Base-by-base conservation (phyloP, 1,140 invertebrate genomes). In the Lordiphosa collinella region DNA sequence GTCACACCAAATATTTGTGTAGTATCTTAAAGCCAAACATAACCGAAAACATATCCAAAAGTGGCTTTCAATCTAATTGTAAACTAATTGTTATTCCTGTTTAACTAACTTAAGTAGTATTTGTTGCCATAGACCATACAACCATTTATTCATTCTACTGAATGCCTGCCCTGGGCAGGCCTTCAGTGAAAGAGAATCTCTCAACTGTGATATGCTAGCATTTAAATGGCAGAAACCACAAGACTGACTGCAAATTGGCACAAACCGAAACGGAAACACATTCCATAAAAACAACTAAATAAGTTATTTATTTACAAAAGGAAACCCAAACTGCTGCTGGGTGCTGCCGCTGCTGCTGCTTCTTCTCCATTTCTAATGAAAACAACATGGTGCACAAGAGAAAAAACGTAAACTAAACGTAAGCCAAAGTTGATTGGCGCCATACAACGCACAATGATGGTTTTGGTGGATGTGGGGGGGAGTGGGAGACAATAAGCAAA, bases 361-460 rank as follows among this genome's bases (percentile, higher is more conserved):
- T 52, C 48, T 49, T 58, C 8, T 50, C 34, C 16, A 44, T 54
- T 47, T 56, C 76, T 82, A 80, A 80, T 80, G 76, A 80, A 80
- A 80, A 84, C 76, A 82, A 68, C 76, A 80, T 82, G 75, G 76
- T 78, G 76, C 58, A 46, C 53, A 46, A 55, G 18, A 22, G 18
- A 22, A 69, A 67, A 66, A 76, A 79, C 78, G 76, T 76, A 76
- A 76, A 76, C 66, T 76, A 68, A 84, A 82, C 78, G 76, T 82
- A 84, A 82, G 78, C 78, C 72, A 84, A 82, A 82, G 66, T 82
- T 82, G 76, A 82, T 82, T 82, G 78, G 78, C 76, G 78, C 78
- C 72, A 82, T 48, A 64, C 50, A 70, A 60, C 64, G 34, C 54
- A 69, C 54, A 60, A 44, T 9, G 11, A 51, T 6, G 34, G 50